These are phyloP conservation scores for Scrobipalpa costella DNA, from an alignment of 2,888 invertebrate species.

Conservation along the genomic window DNA sequence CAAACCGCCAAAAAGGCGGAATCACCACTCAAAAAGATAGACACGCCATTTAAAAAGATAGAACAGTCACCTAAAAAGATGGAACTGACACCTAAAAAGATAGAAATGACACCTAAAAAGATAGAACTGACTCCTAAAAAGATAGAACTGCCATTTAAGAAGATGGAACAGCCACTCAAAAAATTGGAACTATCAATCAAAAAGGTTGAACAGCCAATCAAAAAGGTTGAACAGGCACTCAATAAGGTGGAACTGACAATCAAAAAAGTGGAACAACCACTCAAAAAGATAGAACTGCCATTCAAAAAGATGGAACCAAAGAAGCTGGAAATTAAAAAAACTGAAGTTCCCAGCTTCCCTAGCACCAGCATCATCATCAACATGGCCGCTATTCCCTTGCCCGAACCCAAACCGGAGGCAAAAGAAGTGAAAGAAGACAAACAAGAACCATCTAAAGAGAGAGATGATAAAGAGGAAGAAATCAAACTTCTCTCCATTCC, in stretches of 20 bases:
- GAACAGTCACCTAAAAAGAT: slow-evolving; percentile 6
- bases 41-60: slow-evolving; percentile 38
- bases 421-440: slow-evolving; percentile 35
- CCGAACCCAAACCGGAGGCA: slow-evolving; percentile 38
- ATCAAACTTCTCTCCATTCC: slow-evolving; percentile 48
- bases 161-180: background rate
- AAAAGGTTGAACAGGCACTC: background rate
- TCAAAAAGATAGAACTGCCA: slow-evolving; percentile 24
- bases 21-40: slow-evolving; percentile 42
- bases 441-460: slow-evolving; percentile 30
- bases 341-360: slow-evolving; percentile 32
- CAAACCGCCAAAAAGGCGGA: too few relatives aligned
- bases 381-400: slow-evolving; percentile 30
- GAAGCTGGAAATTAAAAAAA: slow-evolving; percentile 23
- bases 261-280: slow-evolving; percentile 30
- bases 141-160: background rate
- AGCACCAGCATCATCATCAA: slow-evolving; percentile 33
- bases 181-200: background rate
- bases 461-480: slow-evolving; percentile 39
- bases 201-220: background rate
- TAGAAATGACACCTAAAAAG: background rate
- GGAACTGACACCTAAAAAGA: background rate
- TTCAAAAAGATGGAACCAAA: slow-evolving; percentile 37
- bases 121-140: background rate
- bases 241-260: slow-evolving; percentile 35